Conservation (phyloP, 92 coral and sea anemone species). For the Desmophyllum pertusum region DNA sequence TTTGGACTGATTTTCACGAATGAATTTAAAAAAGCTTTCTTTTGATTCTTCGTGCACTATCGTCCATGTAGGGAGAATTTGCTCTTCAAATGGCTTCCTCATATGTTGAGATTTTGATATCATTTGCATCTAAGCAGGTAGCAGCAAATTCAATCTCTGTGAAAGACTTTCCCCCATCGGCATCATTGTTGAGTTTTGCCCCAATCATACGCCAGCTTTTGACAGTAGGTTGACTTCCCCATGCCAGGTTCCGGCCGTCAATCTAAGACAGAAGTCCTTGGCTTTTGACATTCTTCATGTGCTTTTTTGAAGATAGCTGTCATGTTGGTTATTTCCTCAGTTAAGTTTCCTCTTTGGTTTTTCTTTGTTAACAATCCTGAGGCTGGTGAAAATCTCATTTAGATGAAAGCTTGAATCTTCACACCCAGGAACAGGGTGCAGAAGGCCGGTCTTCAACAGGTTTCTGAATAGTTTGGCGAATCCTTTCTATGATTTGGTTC, state of each 20-base stretch:
- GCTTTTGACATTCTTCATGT: background rate
- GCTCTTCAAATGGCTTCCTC: conserved; percentile 27
- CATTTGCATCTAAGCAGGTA: conserved; percentile 39
- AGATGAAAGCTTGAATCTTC: background rate
- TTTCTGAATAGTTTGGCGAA: no score
- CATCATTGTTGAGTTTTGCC: background rate
- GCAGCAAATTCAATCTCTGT: conserved; percentile 11
- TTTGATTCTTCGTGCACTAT: conserved; percentile 29
- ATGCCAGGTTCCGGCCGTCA: conserved; percentile 3
- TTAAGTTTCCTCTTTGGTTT: background rate
- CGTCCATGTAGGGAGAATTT: conserved; percentile 42
- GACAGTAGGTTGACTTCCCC: conserved; percentile 12
- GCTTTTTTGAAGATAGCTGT: conserved; percentile 11
- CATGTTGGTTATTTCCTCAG: background rate
- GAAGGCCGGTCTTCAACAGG: no score
- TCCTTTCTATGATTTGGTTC: no score
- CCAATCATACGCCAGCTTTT: conserved; percentile 15
- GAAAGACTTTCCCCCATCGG: conserved; percentile 6
- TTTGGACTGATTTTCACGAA: conserved; percentile 31
- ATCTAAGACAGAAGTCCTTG: background rate
- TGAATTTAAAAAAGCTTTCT: conserved; percentile 9
- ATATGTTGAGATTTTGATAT: conserved; percentile 23
- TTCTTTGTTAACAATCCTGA: background rate
- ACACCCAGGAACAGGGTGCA: no score
- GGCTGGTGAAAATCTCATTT: background rate